Conservation (phyloP, 2,888 invertebrate species). For the Parochlus steinenii region DNA sequence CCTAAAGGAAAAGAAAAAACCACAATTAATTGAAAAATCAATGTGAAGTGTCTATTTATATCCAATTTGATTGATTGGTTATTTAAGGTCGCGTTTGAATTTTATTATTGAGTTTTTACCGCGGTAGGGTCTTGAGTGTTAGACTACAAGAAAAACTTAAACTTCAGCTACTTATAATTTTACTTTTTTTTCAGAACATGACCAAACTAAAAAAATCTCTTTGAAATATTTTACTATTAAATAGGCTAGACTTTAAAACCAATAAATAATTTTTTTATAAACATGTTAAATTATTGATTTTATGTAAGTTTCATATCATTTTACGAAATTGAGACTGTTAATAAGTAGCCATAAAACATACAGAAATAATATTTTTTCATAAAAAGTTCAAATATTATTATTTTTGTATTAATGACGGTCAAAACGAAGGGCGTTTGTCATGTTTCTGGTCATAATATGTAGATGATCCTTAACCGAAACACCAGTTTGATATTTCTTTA, state of each 20-base stretch:
- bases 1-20: conserved; percentile 20
- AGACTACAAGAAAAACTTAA: conserved; percentile 1
- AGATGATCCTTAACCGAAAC: no score
- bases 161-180: not conserved
- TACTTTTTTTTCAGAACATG: conserved; percentile 5
- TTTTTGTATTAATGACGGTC: no score
- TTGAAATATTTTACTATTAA: no score
- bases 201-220: not conserved
- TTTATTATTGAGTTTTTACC: conserved; percentile 1
- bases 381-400: no score
- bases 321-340: conserved; percentile 5
- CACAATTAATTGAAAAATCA: conserved; percentile 28
- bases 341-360: not conserved
- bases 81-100: not conserved
- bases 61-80: not conserved
- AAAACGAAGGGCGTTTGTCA: no score
- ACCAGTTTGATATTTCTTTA: no score
- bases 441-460: no score
- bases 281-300: not conserved
- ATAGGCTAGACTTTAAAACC: no score
- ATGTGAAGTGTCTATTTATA: not conserved
- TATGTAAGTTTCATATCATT: no score
- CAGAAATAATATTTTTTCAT: no score
- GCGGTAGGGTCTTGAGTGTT: not conserved
- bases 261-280: no score